Percentiles rank a stretch among this genome's conserved stretches.
Conservation (phyloP, 2,797 vertebrate species). For the Ispidina lecontei region DNA sequence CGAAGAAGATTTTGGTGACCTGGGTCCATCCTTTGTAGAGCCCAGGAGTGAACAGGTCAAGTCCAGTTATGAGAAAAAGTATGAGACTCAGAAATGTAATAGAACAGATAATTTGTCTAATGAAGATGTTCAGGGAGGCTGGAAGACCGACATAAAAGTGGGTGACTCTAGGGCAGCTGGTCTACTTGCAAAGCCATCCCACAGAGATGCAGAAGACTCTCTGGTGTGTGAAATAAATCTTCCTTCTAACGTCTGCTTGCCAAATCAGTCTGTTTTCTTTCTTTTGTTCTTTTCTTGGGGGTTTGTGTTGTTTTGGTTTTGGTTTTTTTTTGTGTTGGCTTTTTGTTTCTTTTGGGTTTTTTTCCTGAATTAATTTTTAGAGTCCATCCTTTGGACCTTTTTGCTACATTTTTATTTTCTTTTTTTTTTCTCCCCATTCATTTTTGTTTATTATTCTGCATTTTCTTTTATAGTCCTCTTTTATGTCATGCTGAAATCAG, state of each 20-base stretch:
- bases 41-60: constrained; percentile 76
- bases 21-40: constrained; percentile 72
- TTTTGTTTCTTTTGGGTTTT: background rate
- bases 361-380: constrained; percentile 48
- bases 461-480: constrained; percentile 56
- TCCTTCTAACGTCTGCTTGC: constrained; percentile 84
- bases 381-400: constrained; percentile 67
- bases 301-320: background rate
- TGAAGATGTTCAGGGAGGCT: constrained; percentile 83
- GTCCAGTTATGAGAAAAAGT: constrained; percentile 72
- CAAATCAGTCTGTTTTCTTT: constrained; percentile 81
- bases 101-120: constrained; percentile 78
- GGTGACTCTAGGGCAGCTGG: constrained; percentile 83
- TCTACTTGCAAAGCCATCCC: constrained; percentile 82
- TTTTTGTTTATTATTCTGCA: constrained; percentile 71
- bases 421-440: background rate
- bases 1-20: constrained; percentile 89
- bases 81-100: constrained; percentile 64
- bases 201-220: constrained; percentile 84
- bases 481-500: constrained; percentile 55
- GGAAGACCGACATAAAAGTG: constrained; percentile 81
- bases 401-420: background rate
- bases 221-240: constrained; percentile 89
- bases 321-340: background rate
- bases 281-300: constrained; percentile 49